Conservation (phyloP, 2,888 invertebrate species). For the Morpho achilles region DNA sequence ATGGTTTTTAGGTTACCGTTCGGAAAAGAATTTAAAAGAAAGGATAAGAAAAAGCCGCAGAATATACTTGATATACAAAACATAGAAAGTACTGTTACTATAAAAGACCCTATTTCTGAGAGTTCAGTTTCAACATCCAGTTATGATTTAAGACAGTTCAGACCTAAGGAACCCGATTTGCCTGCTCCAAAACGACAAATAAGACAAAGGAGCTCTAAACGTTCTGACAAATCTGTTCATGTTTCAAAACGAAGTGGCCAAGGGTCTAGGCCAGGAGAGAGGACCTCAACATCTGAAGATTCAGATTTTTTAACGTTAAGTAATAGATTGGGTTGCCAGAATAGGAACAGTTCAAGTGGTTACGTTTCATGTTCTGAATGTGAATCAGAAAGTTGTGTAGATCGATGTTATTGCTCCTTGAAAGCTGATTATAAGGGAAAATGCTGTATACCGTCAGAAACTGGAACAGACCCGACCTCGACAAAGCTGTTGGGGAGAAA, state of each 20-base stretch:
- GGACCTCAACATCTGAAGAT: slow-evolving; percentile 81
- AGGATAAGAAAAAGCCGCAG: slow-evolving; percentile 46
- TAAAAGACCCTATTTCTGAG: slow-evolving; percentile 68
- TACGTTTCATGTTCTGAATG: slow-evolving; percentile 95
- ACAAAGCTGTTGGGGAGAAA: slow-evolving; percentile 51
- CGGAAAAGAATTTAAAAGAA: slow-evolving; percentile 61
- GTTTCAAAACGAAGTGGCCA: slow-evolving; percentile 65
- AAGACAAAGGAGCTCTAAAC: slow-evolving; percentile 61
- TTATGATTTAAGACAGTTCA: slow-evolving; percentile 81
- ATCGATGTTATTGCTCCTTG: slow-evolving; percentile 92
- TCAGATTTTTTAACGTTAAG: slow-evolving; percentile 79
- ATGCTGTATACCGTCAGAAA: slow-evolving; percentile 82
- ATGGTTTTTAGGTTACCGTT: slow-evolving; percentile 82
- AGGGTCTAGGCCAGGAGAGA: slow-evolving; percentile 74
- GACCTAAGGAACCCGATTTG: slow-evolving; percentile 73
- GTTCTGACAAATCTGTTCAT: slow-evolving; percentile 60
- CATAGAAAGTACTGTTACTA: slow-evolving; percentile 16
- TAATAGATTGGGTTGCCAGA: slow-evolving; percentile 79
- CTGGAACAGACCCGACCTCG: slow-evolving; percentile 58
- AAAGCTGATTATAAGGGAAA: slow-evolving; percentile 78
- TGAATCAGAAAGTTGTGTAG: slow-evolving; percentile 91
- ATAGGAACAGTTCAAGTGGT: slow-evolving; percentile 82
- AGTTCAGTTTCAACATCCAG: slow-evolving; percentile 82
- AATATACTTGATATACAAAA: slow-evolving; percentile 28
- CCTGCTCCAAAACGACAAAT: slow-evolving; percentile 65